Evolutionary conservation across 1,140 invertebrate species (phyloP).

Genomic region (Drosophila kurseongensis): DNA sequence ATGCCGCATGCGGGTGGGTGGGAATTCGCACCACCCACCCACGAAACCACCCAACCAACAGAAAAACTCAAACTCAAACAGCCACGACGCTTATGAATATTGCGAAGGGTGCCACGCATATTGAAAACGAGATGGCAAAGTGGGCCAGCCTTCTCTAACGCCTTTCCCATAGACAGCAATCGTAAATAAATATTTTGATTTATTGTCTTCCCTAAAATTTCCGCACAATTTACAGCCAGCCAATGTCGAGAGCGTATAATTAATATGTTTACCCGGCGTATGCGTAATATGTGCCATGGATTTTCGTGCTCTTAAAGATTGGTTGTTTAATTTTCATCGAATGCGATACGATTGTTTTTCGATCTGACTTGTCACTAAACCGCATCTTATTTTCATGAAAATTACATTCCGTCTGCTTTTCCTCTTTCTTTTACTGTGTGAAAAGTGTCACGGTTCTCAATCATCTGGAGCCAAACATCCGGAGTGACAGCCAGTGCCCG

Average conservation of each 20-base stretch:
- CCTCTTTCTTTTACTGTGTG: background rate
- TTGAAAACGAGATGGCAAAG: slow-evolving; percentile 9
- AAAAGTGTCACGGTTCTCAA: slow-evolving; percentile 35
- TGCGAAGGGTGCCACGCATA: slow-evolving; percentile 29
- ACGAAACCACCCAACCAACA: slow-evolving; percentile 5
- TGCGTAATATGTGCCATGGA: slow-evolving; percentile 38
- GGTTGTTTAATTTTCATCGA: background rate
- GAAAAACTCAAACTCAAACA: slow-evolving; percentile 53
- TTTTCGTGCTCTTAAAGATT: background rate
- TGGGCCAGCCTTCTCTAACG: slow-evolving; percentile 34
- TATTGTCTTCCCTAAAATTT: slow-evolving; percentile 50
- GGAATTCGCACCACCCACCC: background rate
- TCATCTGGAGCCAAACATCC: slow-evolving; percentile 30
- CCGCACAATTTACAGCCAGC: slow-evolving; percentile 49
- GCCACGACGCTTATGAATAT: slow-evolving; percentile 52
- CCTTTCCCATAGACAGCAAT: slow-evolving; percentile 55
- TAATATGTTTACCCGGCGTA: slow-evolving; percentile 58
- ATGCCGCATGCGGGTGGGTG: slow-evolving; percentile 53
- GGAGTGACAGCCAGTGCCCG: slow-evolving; percentile 38
- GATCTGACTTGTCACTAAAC: slow-evolving; percentile 1
- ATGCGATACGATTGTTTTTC: background rate
- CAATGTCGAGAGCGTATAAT: slow-evolving; percentile 47
- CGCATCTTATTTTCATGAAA: slow-evolving; percentile 6
- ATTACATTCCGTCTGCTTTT: slow-evolving; percentile 2
- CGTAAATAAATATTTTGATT: slow-evolving; percentile 66